Base-by-base conservation (phyloP, 23 tunicate genomes). In the Clavelina lepadiformis region DNA sequence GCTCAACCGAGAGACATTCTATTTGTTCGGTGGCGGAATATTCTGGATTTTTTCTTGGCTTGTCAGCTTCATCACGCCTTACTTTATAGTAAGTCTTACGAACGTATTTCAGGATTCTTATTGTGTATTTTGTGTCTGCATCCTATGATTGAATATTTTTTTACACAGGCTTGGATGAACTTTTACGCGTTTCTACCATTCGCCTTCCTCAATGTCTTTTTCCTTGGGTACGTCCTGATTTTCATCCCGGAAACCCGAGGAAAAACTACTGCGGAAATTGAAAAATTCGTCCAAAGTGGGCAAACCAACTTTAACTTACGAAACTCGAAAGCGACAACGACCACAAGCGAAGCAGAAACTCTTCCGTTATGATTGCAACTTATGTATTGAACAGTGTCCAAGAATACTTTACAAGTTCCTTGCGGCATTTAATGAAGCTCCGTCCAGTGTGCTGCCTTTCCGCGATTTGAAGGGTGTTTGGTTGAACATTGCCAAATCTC, bases 31-130 rank as follows among this genome's bases (percentile, higher is more conserved):
- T 6, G 97, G 97, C 1, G 89, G 73, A 4, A 58, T 89, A 18
- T 89, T 89, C 61, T 89, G 97, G 97, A 56, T 89, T 28, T 69
- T 78, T 20, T 89, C 97, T 28, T 89, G 97, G 97, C 81, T 89
- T 35, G 89, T 89, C 49, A 63, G 89, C 19, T 89, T 89, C 61
- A 81, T 89, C 33, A 58, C 79, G 13, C 69, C 67, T 1, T 89
- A 55, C 58, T 56, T 89, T 11, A 26, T 89, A 70, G 97, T 89
- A 52, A 62, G 97, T 81, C 29, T 27, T 34, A 44, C 15, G 15
- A 44, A 15, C 49, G 13, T 44, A 11, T 44, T 44, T 13, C 15
- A 44, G 13, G 13, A 11, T 11, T 15, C 15, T 11, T 13, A 44
- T 8, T 7, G 35, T 58, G 65, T 26, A 28, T 11, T 15, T 41